A percentile compares a stretch with the other conserved stretches of the same genome.
Conservation (phyloP, 2,113 vertebrate species). For the Ctenodactylus gundi region DNA sequence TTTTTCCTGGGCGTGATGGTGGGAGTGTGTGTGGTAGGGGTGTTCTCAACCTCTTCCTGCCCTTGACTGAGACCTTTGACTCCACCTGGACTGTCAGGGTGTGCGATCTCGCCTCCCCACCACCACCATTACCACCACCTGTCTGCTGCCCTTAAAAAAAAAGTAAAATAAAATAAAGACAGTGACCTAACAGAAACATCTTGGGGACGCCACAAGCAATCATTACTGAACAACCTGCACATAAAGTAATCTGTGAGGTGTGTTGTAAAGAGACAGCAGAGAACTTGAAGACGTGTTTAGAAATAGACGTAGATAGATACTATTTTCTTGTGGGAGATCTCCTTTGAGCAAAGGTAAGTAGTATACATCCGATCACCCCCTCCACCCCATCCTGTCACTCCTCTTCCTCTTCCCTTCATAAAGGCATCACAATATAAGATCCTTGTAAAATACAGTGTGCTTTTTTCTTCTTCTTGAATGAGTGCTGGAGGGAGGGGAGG, state of each 20-base stretch:
- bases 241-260: constrained; percentile 75
- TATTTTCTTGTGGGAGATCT: constrained; percentile 80
- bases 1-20: constrained; percentile 71
- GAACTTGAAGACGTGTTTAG: constrained; percentile 81
- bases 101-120: constrained; percentile 58
- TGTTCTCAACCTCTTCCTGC: constrained; percentile 63
- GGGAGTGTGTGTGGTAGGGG: constrained; percentile 59
- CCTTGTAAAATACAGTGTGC: constrained; percentile 25
- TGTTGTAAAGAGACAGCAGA: constrained; percentile 73
- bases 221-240: constrained; percentile 67
- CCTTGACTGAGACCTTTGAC: constrained; percentile 66
- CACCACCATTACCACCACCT: too few species aligned
- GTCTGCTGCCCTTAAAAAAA: constrained; percentile 71
- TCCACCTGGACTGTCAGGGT: constrained; percentile 77
- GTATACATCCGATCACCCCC: constrained; percentile 64
- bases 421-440: constrained; percentile 46
- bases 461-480: constrained; percentile 9
- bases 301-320: constrained; percentile 60
- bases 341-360: constrained; percentile 88
- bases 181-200: constrained; percentile 72
- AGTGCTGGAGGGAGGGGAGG: constrained; percentile 68
- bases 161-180: constrained; percentile 74
- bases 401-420: constrained; percentile 3
- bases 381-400: constrained; percentile 60
- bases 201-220: constrained; percentile 82